A percentile compares a stretch with the other conserved stretches of the same genome.
phyloP scores from a whole-genome alignment of 2,888 invertebrate species.

The Pollenia angustigena region DNA sequence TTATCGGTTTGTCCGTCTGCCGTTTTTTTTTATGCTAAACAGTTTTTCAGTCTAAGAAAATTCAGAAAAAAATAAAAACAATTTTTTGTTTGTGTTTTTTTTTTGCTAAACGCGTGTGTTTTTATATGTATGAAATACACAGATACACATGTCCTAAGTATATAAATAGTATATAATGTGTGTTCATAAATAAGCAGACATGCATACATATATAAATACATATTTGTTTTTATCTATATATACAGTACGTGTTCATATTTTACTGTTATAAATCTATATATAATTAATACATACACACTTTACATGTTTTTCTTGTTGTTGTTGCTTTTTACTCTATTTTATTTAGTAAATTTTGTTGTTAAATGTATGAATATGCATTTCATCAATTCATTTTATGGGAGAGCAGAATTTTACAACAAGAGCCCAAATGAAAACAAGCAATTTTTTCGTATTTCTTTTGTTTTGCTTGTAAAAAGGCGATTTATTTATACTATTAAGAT shows the following conservation, averaged over 20 bases:
- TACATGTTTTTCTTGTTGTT: slow-evolving; percentile 1
- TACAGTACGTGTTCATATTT: neutral
- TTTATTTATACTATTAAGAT: slow-evolving; percentile 8
- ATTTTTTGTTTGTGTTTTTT: slow-evolving; percentile 31
- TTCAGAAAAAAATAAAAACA: slow-evolving; percentile 27
- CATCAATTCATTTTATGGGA: slow-evolving; percentile 53
- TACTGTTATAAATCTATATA: slow-evolving; percentile 47
- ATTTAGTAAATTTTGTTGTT: neutral
- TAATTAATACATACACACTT: slow-evolving; percentile 33
- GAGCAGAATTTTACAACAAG: slow-evolving; percentile 57
- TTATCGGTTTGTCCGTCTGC: neutral
- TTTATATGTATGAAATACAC: slow-evolving; percentile 36
- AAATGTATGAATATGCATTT: slow-evolving; percentile 69
- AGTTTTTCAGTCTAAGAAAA: slow-evolving; percentile 41
- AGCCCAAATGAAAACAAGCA: neutral
- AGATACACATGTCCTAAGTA: slow-evolving; percentile 32
- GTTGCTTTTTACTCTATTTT: neutral
- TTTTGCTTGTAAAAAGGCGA: slow-evolving; percentile 27
- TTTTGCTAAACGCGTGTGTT: slow-evolving; percentile 56
- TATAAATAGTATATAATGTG: slow-evolving; percentile 33
- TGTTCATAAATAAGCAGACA: slow-evolving; percentile 23
- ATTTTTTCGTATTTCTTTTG: slow-evolving; percentile 10
- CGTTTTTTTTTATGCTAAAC: slow-evolving; percentile 22
- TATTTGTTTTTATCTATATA: neutral
- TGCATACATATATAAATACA: slow-evolving; percentile 13